phyloP scores from a whole-genome alignment of 2,888 invertebrate genomes.

The Acanthosepion lycidas region DNA sequence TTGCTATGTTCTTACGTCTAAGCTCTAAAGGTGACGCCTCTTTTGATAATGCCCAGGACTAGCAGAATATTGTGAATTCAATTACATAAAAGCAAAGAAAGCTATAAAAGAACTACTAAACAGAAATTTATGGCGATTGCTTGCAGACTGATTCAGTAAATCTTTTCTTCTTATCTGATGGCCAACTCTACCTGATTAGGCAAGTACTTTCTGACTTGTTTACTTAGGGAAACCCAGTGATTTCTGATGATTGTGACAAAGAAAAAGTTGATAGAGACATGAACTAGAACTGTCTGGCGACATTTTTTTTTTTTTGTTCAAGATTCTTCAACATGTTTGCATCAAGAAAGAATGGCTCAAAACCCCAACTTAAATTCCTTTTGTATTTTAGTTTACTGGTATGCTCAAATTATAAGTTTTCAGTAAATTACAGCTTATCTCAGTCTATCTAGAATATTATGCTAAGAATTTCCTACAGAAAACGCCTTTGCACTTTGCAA shows the following conservation, averaged over 20 bases:
- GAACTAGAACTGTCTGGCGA: neutral
- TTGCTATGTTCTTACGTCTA: neutral
- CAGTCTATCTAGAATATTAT: no score
- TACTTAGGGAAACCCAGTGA: neutral
- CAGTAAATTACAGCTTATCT: no score
- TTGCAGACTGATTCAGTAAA: neutral
- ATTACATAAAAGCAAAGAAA: neutral
- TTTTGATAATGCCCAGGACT: neutral
- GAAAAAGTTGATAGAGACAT: neutral
- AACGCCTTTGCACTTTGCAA: no score
- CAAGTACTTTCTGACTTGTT: neutral
- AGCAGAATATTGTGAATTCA: neutral
- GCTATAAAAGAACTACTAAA: neutral
- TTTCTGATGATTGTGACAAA: neutral
- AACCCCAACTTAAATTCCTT: no score
- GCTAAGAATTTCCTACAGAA: no score
- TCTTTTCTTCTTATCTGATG: conserved; percentile 3
- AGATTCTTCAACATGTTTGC: no score
- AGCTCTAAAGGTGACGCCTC: neutral
- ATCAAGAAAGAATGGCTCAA: no score
- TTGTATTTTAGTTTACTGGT: no score
- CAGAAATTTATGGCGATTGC: neutral
- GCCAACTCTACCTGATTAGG: neutral
- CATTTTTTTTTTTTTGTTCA: no score
- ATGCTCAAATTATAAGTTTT: no score